Evolutionary conservation across 1,140 invertebrate species (phyloP).

Genomic region (Drosophila ercepeae): DNA sequence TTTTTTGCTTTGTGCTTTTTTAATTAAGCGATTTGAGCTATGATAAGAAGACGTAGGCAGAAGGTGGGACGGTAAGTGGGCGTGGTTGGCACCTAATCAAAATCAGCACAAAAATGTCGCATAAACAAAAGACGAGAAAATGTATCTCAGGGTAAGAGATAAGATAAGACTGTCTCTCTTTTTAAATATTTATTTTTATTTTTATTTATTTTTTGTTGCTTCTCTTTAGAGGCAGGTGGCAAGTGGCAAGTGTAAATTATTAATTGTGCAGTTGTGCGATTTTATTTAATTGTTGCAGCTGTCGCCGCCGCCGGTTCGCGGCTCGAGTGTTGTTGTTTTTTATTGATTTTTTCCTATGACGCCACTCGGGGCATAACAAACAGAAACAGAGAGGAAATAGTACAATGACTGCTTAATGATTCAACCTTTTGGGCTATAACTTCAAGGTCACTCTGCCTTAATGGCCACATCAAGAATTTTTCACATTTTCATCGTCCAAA

Average conservation of each 20-base stretch:
- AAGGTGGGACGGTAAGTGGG: constrained; percentile 17
- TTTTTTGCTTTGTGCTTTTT: constrained; percentile 48
- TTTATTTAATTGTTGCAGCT: constrained; percentile 45
- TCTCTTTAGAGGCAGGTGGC: background rate
- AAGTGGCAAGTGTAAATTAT: constrained; percentile 35
- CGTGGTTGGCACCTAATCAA: constrained; percentile 57
- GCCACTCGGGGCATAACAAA: constrained; percentile 21
- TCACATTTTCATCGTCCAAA: constrained; percentile 2
- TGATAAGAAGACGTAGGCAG: constrained; percentile 49
- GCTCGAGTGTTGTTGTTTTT: constrained; percentile 4
- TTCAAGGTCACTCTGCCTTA: constrained; percentile 60
- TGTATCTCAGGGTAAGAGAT: constrained; percentile 51
- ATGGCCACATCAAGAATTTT: constrained; percentile 26
- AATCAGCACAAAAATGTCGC: constrained; percentile 49
- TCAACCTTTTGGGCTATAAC: background rate
- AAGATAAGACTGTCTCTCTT: constrained; percentile 18
- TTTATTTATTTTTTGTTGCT: background rate
- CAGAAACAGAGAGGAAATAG: background rate
- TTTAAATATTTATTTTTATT: constrained; percentile 8
- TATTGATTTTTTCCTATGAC: constrained; percentile 37
- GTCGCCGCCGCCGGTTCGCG: too few species aligned
- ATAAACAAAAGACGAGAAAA: constrained; percentile 48
- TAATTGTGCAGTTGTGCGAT: constrained; percentile 54
- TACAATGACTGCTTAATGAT: constrained; percentile 1
- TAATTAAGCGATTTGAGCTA: constrained; percentile 56